Percentiles rank a stretch among this genome's conserved stretches.
These are phyloP conservation scores for Polydrusus cervinus DNA, from an alignment of 2,888 invertebrate genomes.

Conservation along the genomic window DNA sequence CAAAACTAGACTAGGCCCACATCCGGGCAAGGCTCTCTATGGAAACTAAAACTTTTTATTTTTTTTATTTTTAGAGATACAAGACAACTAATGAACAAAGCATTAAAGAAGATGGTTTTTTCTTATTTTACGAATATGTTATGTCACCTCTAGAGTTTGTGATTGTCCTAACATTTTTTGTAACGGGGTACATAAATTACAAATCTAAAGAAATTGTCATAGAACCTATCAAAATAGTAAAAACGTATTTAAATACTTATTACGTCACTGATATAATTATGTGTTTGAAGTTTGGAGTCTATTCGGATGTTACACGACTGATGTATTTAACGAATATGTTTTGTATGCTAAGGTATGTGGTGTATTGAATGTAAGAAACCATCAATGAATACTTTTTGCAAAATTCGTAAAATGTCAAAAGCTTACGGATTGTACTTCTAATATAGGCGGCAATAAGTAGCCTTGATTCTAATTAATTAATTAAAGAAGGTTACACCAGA, in stretches of 20 bases:
- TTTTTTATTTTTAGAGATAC: conserved; percentile 15
- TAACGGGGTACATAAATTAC: conserved; percentile 43
- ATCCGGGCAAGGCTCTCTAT: too few species aligned
- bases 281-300: conserved; percentile 47
- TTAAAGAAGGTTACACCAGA: too few species aligned
- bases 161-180: conserved; percentile 27
- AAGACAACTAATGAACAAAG: neutral
- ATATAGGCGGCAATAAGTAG: too few species aligned
- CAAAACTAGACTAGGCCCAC: too few species aligned
- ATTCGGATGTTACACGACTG: conserved; percentile 25
- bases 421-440: too few species aligned
- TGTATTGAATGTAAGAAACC: too few species aligned
- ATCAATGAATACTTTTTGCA: too few species aligned
- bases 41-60: neutral
- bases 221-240: conserved; percentile 40
- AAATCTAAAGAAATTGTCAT: conserved; percentile 45
- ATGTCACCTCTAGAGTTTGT: conserved; percentile 39
- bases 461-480: too few species aligned
- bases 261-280: conserved; percentile 40
- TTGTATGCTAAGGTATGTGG: conserved; percentile 41
- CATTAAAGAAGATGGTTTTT: conserved; percentile 26
- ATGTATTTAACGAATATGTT: conserved; percentile 46
- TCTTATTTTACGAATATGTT: conserved; percentile 32
- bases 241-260: conserved; percentile 45
- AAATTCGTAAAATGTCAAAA: too few species aligned